Percentiles rank a stretch among this genome's conserved stretches.
Evolutionary conservation across 2,797 vertebrate genomes (phyloP).

Genomic region (Cetoscarus ocellatus): DNA sequence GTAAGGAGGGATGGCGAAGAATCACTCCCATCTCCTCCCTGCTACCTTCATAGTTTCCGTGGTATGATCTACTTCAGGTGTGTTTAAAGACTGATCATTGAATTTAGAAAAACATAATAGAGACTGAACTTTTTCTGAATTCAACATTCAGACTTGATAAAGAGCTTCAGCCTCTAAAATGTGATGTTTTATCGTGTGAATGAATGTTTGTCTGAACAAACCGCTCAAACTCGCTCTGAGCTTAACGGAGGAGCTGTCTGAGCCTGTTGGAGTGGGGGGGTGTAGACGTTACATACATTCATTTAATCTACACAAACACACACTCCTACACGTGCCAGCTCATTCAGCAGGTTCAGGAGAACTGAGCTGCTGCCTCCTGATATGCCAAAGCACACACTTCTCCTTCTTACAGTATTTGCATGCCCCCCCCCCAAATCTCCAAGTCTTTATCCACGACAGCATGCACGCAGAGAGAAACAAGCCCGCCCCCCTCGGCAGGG

Average conservation of each 20-base stretch:
- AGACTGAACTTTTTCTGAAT: too few species aligned
- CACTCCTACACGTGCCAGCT: neutral
- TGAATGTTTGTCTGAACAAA: too few species aligned
- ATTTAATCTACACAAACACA: neutral
- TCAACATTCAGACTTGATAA: too few species aligned
- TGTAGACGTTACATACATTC: neutral
- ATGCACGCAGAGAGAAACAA: slow-evolving; percentile 5
- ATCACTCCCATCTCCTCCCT: too few species aligned
- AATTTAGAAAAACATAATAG: too few species aligned
- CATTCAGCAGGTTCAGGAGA: neutral
- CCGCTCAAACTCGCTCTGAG: too few species aligned
- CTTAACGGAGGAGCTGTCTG: neutral
- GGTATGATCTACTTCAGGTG: too few species aligned
- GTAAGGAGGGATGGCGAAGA: too few species aligned
- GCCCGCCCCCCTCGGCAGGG: slow-evolving; percentile 11
- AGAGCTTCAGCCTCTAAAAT: too few species aligned
- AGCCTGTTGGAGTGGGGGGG: neutral
- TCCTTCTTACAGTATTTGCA: slow-evolving; percentile 1
- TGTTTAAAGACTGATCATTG: too few species aligned
- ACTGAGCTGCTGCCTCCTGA: neutral
- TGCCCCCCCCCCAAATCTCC: neutral
- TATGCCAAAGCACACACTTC: neutral
- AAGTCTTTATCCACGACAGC: slow-evolving; percentile 6
- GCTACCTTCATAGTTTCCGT: too few species aligned
- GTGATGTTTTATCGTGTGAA: too few species aligned